These are phyloP conservation scores for Acipenser transmontanus DNA, from an alignment of 2,797 vertebrate species.

Conservation along the genomic window DNA sequence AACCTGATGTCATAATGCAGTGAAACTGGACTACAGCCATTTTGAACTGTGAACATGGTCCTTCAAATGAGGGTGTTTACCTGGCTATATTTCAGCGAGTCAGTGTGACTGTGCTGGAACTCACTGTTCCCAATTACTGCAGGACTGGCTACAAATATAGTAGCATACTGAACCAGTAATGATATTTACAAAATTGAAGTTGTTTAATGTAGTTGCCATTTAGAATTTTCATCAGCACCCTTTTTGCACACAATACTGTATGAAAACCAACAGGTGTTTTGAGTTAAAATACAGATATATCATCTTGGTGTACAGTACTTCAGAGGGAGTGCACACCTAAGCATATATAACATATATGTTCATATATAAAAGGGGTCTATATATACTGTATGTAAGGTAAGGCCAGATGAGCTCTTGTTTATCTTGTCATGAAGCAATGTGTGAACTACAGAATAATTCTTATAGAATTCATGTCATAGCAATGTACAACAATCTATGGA, in stretches of 20 bases:
- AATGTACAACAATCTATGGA: neutral
- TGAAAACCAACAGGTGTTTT: too few relatives aligned
- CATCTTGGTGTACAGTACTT: too few relatives aligned
- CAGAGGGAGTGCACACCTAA: neutral
- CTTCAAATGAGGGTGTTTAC: neutral
- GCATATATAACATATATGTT: neutral
- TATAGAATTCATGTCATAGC: neutral
- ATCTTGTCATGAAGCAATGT: neutral
- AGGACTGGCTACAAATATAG: neutral
- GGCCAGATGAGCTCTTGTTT: neutral
- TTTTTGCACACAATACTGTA: neutral
- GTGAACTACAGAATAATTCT: neutral
- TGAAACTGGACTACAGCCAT: constrained; percentile 17
- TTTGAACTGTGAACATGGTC: neutral
- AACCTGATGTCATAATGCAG: constrained; percentile 67
- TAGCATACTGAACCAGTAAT: neutral
- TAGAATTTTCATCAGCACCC: neutral
- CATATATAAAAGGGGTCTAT: neutral
- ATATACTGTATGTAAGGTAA: neutral
- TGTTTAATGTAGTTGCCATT: neutral
- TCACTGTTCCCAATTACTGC: neutral
- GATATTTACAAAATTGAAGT: neutral
- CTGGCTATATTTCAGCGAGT: neutral
- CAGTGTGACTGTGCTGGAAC: neutral
- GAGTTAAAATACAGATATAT: too few relatives aligned